These are phyloP conservation scores for Ophion ellenae DNA, from an alignment of 2,888 invertebrate genomes.

Conservation along the genomic window DNA sequence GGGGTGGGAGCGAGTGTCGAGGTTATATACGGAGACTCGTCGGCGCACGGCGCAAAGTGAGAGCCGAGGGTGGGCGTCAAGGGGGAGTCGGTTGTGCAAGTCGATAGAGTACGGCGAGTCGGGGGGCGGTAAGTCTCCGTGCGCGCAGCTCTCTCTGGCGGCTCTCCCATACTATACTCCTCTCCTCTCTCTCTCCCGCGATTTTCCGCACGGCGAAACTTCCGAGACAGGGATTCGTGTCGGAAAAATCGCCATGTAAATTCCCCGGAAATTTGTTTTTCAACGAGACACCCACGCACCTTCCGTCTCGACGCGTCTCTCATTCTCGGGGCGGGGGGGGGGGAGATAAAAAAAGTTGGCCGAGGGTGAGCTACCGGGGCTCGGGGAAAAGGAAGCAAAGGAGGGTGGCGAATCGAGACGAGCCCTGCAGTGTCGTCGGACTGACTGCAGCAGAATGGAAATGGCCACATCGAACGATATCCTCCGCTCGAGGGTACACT, in stretches of 20 bases:
- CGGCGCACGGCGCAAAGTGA: conserved; percentile 59
- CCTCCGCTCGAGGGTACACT: conserved; percentile 36
- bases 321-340: no score
- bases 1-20: not conserved
- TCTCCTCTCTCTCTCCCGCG: not conserved
- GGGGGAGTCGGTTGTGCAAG: conserved; percentile 44
- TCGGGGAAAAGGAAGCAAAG: not conserved
- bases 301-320: not conserved
- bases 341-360: not conserved
- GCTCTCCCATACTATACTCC: conserved; percentile 71
- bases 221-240: not conserved
- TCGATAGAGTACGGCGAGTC: conserved; percentile 65
- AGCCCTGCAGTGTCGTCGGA: conserved; percentile 47
- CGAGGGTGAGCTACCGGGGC: not conserved
- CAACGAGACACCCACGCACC: not conserved
- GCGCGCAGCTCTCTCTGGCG: conserved; percentile 79
- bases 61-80: conserved; percentile 58
- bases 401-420: not conserved
- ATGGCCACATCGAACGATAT: conserved; percentile 39
- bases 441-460: conserved; percentile 49
- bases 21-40: not conserved
- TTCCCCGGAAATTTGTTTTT: not conserved
- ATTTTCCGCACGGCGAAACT: conserved; percentile 31
- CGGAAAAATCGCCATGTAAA: not conserved
- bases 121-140: conserved; percentile 77